Evolutionary conservation across 2,797 vertebrate genomes (phyloP).

Genomic region (Lindbergichthys nudifrons): DNA sequence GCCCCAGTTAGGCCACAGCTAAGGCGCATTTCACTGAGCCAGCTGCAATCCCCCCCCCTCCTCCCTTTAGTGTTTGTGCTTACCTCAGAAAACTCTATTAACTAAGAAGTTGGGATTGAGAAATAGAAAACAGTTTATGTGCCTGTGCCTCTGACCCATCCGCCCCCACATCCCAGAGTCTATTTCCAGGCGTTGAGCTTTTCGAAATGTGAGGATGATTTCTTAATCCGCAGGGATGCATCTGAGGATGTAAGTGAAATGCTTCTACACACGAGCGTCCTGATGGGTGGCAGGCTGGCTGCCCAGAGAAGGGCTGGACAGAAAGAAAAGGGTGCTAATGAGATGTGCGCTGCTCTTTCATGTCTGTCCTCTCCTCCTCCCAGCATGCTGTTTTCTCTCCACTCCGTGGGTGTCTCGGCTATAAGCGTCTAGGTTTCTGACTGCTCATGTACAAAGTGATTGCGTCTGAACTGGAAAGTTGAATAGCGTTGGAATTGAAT

Average conservation of each 20-base stretch:
- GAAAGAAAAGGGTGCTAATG: slow-evolving; percentile 60
- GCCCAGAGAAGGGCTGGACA: slow-evolving; percentile 47
- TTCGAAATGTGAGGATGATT: slow-evolving; percentile 62
- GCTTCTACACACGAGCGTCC: slow-evolving; percentile 32
- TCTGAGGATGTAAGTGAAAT: slow-evolving; percentile 46
- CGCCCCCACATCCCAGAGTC: slow-evolving; percentile 50
- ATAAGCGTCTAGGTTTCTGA: slow-evolving; percentile 31
- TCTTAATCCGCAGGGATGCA: slow-evolving; percentile 66
- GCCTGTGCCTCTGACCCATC: slow-evolving; percentile 44
- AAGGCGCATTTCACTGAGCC: slow-evolving; percentile 26
- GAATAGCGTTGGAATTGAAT: slow-evolving; percentile 62
- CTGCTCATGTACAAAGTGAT: slow-evolving; percentile 57
- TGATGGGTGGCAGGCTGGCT: slow-evolving; percentile 42
- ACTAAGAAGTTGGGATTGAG: slow-evolving; percentile 36
- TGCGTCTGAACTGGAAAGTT: slow-evolving; percentile 43
- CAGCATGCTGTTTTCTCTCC: slow-evolving; percentile 43
- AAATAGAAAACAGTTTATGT: slow-evolving; percentile 59
- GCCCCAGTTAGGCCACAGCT: background rate
- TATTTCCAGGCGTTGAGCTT: slow-evolving; percentile 56
- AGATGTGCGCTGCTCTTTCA: slow-evolving; percentile 61
- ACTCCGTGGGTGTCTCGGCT: slow-evolving; percentile 46
- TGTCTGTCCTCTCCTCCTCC: slow-evolving; percentile 55
- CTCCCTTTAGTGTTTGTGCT: slow-evolving; percentile 23
- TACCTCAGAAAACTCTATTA: slow-evolving; percentile 59
- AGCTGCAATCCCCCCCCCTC: background rate